Evolutionary conservation across 2,888 invertebrate species (phyloP), one percentile per base, ranked within the genome.

Genomic region (Drosophila quinaria): DNA sequence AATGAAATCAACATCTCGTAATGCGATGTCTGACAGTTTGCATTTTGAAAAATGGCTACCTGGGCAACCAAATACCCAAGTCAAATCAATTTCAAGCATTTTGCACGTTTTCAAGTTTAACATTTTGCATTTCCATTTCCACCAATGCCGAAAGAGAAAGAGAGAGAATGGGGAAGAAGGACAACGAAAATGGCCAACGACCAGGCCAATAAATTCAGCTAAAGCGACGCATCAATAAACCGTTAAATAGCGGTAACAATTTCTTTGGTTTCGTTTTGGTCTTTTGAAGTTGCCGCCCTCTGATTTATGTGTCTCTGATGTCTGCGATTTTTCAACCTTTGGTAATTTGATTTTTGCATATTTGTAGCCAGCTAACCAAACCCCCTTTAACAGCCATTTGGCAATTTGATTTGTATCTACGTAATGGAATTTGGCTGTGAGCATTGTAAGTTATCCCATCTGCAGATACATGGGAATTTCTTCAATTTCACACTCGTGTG

Each of bases 221-320:
- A 89, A 85, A 70, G 90, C 71, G 72, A 86, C 78, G 87, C 86
- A 90, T 90, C 87, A 90, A 86, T 90, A 86, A 86, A 78, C 87
- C 90, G 87, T 86, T 86, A 86, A 90, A 88, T 84, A 90, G 86
- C 87, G 86, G 87, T 90, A 83, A 83, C 84, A 76, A 73, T 82
- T 85, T 78, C 86, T 70, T 78, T 87, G 86, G 66, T 68, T 78
- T 72, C 56, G 56, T 42, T 71, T 74, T 70, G 56, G 70, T 44
- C 72, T 73, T 80, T 80, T 71, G 73, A 68, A 70, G 80, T 51
- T 69, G 75, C 49, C 50, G 63, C 65, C 47, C 63, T 46, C 79
- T 87, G 84, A 85, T 85, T 85, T 85, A 85, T 85, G 85, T 81
- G 74, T 83, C 81, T 81, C 81, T 87, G 89, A 89, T 89, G 89